Conservation (phyloP, 2,888 invertebrate genomes). For the Piscicola geometra region DNA sequence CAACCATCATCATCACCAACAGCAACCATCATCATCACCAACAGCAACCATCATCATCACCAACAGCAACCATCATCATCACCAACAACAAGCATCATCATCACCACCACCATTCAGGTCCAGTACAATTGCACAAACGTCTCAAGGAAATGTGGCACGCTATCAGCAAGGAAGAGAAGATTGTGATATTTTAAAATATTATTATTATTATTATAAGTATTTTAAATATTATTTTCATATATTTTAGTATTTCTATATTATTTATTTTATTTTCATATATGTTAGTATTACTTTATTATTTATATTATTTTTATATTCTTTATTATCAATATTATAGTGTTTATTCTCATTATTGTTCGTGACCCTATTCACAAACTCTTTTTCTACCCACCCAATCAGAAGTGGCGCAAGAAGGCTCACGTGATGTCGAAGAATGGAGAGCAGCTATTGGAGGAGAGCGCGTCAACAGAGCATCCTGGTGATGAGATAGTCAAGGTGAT, state of each 20-base stretch:
- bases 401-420: conserved; percentile 27
- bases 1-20: too few relatives aligned
- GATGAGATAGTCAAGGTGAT: neutral
- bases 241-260: neutral
- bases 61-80: neutral
- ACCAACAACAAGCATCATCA: neutral
- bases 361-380: too few relatives aligned
- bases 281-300: neutral
- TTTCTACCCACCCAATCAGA: too few relatives aligned
- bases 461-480: neutral
- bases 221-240: too few relatives aligned
- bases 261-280: neutral
- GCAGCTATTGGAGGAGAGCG: neutral
- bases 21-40: too few relatives aligned
- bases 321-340: too few relatives aligned
- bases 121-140: neutral
- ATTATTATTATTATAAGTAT: too few relatives aligned
- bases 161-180: conserved; percentile 1
- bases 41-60: neutral
- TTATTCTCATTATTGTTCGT: too few relatives aligned
- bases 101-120: neutral
- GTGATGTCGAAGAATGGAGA: conserved; percentile 16
- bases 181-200: too few relatives aligned
- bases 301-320: too few relatives aligned
- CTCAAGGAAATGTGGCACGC: conserved; percentile 14